Base-by-base conservation (phyloP, 2,888 invertebrate genomes). In the Eristalis tenax region DNA sequence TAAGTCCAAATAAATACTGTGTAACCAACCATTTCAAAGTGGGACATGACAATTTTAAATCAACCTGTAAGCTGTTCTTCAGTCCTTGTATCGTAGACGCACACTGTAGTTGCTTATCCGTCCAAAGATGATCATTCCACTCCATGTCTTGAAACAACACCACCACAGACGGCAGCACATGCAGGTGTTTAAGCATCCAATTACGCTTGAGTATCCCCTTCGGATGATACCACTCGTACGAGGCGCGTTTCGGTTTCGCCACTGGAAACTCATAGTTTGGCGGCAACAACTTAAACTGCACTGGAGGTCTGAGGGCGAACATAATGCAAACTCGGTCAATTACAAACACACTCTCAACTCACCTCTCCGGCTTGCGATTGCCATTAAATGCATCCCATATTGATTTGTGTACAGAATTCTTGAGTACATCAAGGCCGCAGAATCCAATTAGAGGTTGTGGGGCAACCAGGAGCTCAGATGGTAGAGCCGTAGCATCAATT, bases 71-170 rank as follows among this genome's bases (percentile, higher is more conserved):
- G 1, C 91, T 89, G 82, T 93, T 95, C 94, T 95, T 95, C 83
- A 97, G 94, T 0, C 96, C 96, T 92, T 98, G 97, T 40, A 99
- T 97, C 90, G 97, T 95, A 0, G 97, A 97, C 10, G 98, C 97
- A 93, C 98, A 99, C 92, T 99, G 99, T 90, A 97, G 96, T 91
- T 98, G 97, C 91, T 97, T 98, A 89, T 99, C 99, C 89, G 97
- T 97, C 99, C 99, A 99, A 88, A 96, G 95, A 0, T 95, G 94
- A 93, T 99, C 99, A 92, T 98, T 97, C 99, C 99, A 99, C 93
- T 99, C 99, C 91, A 99, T 95, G 91, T 99, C 99, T 92, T 97
- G 98, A 93, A 99, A 99, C 86, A 99, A 95, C 2, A 99, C 98
- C 32, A 98, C 96, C 0, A 99, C 96, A 1, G 99, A 96, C 10